Evolutionary conservation across 2,888 invertebrate genomes (phyloP).

Genomic region (Schizaphis graminum): DNA sequence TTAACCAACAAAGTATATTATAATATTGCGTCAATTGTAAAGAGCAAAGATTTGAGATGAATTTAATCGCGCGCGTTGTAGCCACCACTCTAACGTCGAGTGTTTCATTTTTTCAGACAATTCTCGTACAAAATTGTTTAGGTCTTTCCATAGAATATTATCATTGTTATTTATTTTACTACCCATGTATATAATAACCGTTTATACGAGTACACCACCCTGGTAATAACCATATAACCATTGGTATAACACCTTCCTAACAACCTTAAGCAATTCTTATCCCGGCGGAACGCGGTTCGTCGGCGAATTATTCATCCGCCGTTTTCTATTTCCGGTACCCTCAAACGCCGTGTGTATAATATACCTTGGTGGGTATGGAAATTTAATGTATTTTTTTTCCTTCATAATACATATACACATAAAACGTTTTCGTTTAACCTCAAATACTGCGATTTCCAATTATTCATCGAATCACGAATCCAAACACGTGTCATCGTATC

Average conservation of each 20-base stretch:
- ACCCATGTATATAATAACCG: not conserved
- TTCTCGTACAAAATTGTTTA: not conserved
- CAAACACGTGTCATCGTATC: not conserved
- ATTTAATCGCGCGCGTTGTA: not conserved
- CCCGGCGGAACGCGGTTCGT: not conserved
- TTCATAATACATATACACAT: not conserved
- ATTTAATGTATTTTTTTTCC: not conserved
- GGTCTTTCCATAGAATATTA: not conserved
- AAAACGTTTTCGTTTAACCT: not conserved
- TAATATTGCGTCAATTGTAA: not conserved
- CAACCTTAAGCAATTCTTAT: not conserved
- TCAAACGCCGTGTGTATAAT: not conserved
- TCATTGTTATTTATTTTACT: not conserved
- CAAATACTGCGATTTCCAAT: not conserved
- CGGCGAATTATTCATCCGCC: not conserved
- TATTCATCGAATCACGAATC: not conserved
- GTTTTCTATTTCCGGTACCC: constrained; percentile 20
- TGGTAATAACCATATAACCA: not conserved
- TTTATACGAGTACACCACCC: too few species aligned
- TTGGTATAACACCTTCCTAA: not conserved
- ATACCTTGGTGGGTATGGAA: not conserved
- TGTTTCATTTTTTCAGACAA: not conserved
- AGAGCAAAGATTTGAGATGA: not conserved
- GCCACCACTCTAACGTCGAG: not conserved
- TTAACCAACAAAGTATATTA: not conserved